Percentiles rank a stretch among this genome's conserved stretches.
Conservation (phyloP, 1,140 invertebrate species). For the Aphelenchoides besseyi region DNA sequence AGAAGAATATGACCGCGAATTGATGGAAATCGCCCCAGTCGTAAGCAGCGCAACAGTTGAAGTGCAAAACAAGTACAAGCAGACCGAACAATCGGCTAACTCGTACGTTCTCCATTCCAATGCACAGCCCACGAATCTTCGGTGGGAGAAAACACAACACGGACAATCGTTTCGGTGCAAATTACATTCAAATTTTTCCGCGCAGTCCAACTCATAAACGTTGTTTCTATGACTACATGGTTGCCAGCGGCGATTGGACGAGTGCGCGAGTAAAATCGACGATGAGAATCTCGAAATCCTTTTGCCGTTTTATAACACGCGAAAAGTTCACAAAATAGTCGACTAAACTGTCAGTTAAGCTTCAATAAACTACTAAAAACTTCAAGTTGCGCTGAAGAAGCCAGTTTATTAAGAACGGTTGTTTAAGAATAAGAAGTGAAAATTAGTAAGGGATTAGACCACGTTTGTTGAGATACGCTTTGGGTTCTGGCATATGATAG, state of each 20-base stretch:
- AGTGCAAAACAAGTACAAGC: neutral
- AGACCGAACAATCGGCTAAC: neutral
- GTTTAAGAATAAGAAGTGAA: too few relatives aligned
- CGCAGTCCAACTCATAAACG: neutral
- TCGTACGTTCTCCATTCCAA: neutral
- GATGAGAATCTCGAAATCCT: neutral
- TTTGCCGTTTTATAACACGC: too few relatives aligned
- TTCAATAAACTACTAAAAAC: too few relatives aligned
- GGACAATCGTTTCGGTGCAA: neutral
- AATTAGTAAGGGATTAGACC: neutral
- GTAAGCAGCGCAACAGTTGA: conserved; percentile 9
- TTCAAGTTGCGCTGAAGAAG: too few relatives aligned
- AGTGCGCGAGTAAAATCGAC: neutral
- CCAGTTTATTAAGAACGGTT: too few relatives aligned
- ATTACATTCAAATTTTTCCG: conserved; percentile 1
- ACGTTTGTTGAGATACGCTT: neutral
- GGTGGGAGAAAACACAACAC: too few relatives aligned
- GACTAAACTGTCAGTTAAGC: too few relatives aligned
- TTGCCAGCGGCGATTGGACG: neutral
- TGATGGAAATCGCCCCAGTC: conserved; percentile 46
- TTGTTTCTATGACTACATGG: neutral
- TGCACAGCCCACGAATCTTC: neutral
- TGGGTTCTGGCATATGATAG: neutral
- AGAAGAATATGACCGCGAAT: conserved; percentile 44
- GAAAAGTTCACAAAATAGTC: too few relatives aligned